Evolutionary conservation across 2,888 invertebrate species (phyloP), one percentile per base, ranked within the genome.

Genomic region (Danaus chrysippus): DNA sequence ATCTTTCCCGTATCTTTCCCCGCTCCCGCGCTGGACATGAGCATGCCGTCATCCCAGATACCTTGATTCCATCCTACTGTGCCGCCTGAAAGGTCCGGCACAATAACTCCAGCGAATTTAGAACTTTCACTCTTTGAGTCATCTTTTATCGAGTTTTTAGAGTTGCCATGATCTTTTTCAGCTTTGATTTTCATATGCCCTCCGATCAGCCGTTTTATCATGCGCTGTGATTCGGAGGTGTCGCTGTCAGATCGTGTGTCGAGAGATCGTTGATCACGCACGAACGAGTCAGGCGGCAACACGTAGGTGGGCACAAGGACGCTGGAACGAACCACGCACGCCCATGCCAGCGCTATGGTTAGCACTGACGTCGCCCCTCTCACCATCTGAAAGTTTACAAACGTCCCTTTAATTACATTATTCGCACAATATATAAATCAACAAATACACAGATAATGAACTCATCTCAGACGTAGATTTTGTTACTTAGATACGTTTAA

Each of bases 21-120:
- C 67, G 93, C 93, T 23, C 94, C 94, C 59, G 95, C 94, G 75
- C 94, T 94, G 63, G 94, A 92, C 75, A 94, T 91, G 73, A 94
- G 86, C 78, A 95, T 93, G 66, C 93, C 93, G 71, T 94, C 94
- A 75, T 93, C 93, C 93, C 93, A 93, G 71, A 93, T 82, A 70
- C 90, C 91, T 72, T 91, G 91, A 73, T 91, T 91, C 91, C 91
- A 90, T 66, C 90, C 91, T 64, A 90, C 86, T 77, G 82, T 88
- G 79, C 88, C 83, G 83, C 89, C 88, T 79, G 87, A 84, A 84
- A 86, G 85, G 76, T 88, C 87, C 77, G 86, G 79, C 76, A 81
- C 84, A 72, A 87, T 78, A 71, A 79, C 82, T 68, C 87, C 82
- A 17, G 76, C 77, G 71, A 84, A 90, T 73, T 91, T 91, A 65